phyloP scores from a whole-genome alignment of 1,140 invertebrate genomes.

The Pomacea maculata region DNA sequence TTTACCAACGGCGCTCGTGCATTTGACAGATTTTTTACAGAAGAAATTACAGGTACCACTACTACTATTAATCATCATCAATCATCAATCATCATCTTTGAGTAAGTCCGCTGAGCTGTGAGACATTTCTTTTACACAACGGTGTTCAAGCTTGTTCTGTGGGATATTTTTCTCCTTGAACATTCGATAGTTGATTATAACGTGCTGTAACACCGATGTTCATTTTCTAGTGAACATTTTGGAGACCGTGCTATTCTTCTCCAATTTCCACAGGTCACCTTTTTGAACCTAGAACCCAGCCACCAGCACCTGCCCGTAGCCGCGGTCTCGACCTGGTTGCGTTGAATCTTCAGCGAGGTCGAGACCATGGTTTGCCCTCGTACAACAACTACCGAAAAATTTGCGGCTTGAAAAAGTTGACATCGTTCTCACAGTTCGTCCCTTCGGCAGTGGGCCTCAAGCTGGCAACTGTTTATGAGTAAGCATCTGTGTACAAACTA shows the following conservation, averaged over 20 bases:
- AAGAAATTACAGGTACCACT: constrained; percentile 2
- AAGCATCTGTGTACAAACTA: not conserved
- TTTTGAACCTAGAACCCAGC: not conserved
- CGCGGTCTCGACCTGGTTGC: constrained; percentile 63
- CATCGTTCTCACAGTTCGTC: not conserved
- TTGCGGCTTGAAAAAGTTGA: constrained; percentile 25
- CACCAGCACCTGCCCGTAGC: not conserved
- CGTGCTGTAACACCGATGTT: not conserved
- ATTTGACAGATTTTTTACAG: constrained; percentile 4
- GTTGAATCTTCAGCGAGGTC: constrained; percentile 73
- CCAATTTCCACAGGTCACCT: constrained; percentile 2
- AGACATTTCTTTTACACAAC: not conserved
- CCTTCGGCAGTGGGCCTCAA: not conserved
- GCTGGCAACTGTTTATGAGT: not conserved
- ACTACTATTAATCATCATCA: not conserved
- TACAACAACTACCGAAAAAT: constrained; percentile 33
- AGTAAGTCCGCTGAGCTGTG: too few species aligned
- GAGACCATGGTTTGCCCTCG: constrained; percentile 85
- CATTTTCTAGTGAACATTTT: not conserved
- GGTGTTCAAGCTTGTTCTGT: not conserved
- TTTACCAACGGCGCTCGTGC: not conserved
- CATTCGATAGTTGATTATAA: too few species aligned
- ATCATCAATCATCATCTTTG: not conserved
- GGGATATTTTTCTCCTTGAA: too few species aligned
- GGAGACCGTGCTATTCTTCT: not conserved